These are phyloP conservation scores for Tenthredo scrophulariae DNA, from an alignment of 2,888 invertebrate genomes.

Conservation along the genomic window DNA sequence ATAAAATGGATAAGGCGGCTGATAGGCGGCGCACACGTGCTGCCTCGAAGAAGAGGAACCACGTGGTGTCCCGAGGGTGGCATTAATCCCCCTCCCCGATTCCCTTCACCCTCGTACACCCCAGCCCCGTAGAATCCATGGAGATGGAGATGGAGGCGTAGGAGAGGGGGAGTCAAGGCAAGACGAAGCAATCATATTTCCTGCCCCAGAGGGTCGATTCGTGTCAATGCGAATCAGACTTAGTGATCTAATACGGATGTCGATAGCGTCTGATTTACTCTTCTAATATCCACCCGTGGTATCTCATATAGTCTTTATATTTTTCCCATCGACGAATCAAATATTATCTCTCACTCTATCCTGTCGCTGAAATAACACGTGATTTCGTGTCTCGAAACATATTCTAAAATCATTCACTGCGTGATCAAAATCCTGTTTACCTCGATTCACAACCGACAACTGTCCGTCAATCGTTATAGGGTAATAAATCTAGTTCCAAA, in stretches of 20 bases:
- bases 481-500: not conserved
- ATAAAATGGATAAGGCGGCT: slow-evolving; percentile 52
- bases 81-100: slow-evolving; percentile 73
- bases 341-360: not conserved
- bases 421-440: not conserved
- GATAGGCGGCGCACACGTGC: slow-evolving; percentile 52
- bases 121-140: slow-evolving; percentile 15
- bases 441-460: not conserved
- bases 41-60: slow-evolving; percentile 58
- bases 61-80: slow-evolving; percentile 76
- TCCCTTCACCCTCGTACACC: slow-evolving; percentile 56
- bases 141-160: slow-evolving; percentile 27
- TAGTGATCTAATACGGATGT: slow-evolving; percentile 77
- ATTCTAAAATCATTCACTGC: slow-evolving; percentile 14
- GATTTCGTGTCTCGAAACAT: slow-evolving; percentile 1
- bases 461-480: not conserved
- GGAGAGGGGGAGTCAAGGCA: slow-evolving; percentile 17
- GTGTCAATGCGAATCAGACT: slow-evolving; percentile 78
- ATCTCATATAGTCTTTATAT: not conserved
- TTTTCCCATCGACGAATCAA: not conserved
- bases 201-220: slow-evolving; percentile 77
- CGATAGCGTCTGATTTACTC: slow-evolving; percentile 76
- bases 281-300: slow-evolving; percentile 53
- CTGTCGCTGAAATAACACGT: not conserved
- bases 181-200: slow-evolving; percentile 77